Base-by-base conservation (phyloP, 2,113 vertebrate genomes). In the Cyprinodon brontotheroides region DNA sequence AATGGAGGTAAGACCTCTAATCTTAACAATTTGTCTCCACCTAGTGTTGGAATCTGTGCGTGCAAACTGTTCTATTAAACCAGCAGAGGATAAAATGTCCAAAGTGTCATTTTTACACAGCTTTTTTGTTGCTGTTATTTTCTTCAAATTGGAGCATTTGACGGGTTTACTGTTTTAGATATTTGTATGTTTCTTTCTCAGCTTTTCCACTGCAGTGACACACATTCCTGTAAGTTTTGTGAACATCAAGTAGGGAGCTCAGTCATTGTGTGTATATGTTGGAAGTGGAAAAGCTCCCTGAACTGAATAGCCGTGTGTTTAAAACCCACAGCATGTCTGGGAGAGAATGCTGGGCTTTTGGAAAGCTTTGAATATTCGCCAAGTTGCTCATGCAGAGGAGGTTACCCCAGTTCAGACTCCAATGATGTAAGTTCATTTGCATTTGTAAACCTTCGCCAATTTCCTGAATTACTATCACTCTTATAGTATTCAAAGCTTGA, bases 371-470 rank as follows among this genome's bases (percentile, higher is more conserved):
- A 86, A 63, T 78, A 10, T 45, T 90, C 74, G 0, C 76, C 92
- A 66, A 82, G 75, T 80, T 95, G 87, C 76, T 93, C 92, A 76
- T 93, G 91, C 61, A 81, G 78, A 74, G 84, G 87, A 57, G 91
- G 86, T 83, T 92, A 65, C 81, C 77, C 88, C 62, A 95, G 84
- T 85, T 93, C 91, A 68, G 93, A 92, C 80, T 90, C 93, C n/a
- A 88, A 89, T 65, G 92, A 94, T 65, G 96, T 97, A 87, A 95
- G 94, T 86, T 8, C 47, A 92, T 92, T 72, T 65, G 43, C 9
- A 36, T 14, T 9, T 0, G 20, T 14, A 64, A 4, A 8, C 10
- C 68, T 68, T 59, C 20, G 37, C 12, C 45, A 38, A 36, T 12
- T 50, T 57, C 61, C n/a, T 69, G 13, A n/a, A 15, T 43, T 38